Evolutionary conservation across 2,797 vertebrate genomes (phyloP).

Genomic region (Lateolabrax maculatus): DNA sequence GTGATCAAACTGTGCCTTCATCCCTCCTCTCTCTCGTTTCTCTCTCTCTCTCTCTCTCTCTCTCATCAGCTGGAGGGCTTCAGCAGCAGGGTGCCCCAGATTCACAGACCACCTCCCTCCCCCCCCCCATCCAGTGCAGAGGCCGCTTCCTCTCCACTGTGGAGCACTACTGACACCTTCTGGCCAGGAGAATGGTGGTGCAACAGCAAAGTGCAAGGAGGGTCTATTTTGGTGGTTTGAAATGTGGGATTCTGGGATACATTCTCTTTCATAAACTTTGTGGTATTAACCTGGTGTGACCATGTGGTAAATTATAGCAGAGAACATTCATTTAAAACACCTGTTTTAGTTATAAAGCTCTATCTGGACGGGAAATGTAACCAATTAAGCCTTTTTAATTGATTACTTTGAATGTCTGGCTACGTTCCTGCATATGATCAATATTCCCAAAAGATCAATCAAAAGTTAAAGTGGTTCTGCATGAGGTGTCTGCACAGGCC

Average conservation of each 20-base stretch:
- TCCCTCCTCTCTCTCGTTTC: constrained; percentile 51
- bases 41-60: constrained; percentile 22
- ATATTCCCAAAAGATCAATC: constrained; percentile 44
- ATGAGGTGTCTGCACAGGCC: constrained; percentile 21
- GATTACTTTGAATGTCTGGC: constrained; percentile 27
- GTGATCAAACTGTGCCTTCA: constrained; percentile 81
- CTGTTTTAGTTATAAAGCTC: not conserved
- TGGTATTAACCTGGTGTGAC: not conserved
- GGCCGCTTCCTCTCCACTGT: constrained; percentile 12
- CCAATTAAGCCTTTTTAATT: constrained; percentile 7
- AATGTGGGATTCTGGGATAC: not conserved
- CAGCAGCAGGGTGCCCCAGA: constrained; percentile 82
- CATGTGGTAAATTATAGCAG: not conserved
- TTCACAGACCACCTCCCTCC: constrained; percentile 69
- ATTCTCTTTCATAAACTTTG: not conserved
- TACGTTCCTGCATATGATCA: not conserved
- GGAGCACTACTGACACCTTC: constrained; percentile 70
- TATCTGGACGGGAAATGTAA: not conserved
- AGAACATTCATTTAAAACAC: not conserved
- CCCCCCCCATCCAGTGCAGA: constrained; percentile 56
- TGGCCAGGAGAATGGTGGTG: constrained; percentile 27
- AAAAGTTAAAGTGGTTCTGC: constrained; percentile 15
- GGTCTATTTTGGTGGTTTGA: not conserved
- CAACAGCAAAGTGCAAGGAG: not conserved
- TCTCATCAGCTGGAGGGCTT: constrained; percentile 81